Evolutionary conservation across 53 echinoderm and acorn worm species (phyloP).

Genomic region (Luidia sarsii): DNA sequence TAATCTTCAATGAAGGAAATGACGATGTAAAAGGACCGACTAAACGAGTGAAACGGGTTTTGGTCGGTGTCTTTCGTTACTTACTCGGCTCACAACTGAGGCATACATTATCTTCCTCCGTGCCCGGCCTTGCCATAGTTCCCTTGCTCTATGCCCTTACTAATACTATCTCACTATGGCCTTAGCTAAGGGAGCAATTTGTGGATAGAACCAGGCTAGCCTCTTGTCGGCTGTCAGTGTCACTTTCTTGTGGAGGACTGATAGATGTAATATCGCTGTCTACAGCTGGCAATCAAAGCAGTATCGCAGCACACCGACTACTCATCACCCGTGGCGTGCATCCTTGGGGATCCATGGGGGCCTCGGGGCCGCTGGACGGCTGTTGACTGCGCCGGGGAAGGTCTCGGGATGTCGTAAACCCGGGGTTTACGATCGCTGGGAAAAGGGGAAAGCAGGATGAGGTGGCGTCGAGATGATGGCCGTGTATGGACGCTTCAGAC

Average conservation of each 20-base stretch:
- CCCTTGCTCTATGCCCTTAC: background rate
- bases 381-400: background rate
- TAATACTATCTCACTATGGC: background rate
- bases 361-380: too few species aligned
- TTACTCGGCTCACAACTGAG: too few species aligned
- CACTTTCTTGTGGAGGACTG: slow-evolving; percentile 40
- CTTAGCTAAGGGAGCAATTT: background rate
- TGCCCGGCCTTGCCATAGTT: background rate
- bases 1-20: too few species aligned
- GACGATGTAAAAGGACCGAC: background rate
- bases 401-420: too few species aligned
- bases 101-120: background rate
- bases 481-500: too few species aligned
- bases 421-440: too few species aligned
- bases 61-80: background rate
- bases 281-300: slow-evolving; percentile 47
- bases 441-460: too few species aligned
- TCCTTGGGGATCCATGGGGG: too few species aligned
- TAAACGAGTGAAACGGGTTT: background rate
- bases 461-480: too few species aligned
- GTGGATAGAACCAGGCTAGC: slow-evolving; percentile 35
- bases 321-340: too few species aligned
- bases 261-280: slow-evolving; percentile 53
- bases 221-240: slow-evolving; percentile 25
- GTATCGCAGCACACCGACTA: slow-evolving; percentile 32